Conservation (phyloP, 2,797 vertebrate genomes). For the Coccyzus lansbergi region DNA sequence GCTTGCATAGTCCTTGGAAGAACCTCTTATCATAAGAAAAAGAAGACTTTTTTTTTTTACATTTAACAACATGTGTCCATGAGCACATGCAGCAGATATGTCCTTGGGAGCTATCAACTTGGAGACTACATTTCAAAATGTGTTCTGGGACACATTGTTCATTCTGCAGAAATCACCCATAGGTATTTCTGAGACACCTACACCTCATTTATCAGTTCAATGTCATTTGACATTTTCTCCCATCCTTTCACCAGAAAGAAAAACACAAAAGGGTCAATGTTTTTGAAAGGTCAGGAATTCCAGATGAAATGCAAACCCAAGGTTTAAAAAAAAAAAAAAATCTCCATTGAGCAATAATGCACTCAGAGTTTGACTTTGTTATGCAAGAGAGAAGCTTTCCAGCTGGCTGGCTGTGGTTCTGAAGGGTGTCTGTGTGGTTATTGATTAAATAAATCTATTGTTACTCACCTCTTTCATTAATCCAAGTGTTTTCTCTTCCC, state of each 20-base stretch:
- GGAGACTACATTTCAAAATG: background rate
- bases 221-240: constrained; percentile 31
- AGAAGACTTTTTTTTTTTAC: background rate
- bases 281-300: constrained; percentile 59
- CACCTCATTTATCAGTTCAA: background rate
- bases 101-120: background rate
- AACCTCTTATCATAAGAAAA: background rate
- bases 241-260: background rate
- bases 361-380: constrained; percentile 59
- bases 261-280: constrained; percentile 29
- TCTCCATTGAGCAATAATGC: constrained; percentile 53
- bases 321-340: constrained; percentile 1
- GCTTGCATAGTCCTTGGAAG: background rate
- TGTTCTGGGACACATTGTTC: background rate
- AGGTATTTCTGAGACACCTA: constrained; percentile 4
- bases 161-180: background rate
- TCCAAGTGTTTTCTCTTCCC: constrained; percentile 43
- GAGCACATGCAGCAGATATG: background rate
- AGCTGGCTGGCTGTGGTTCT: constrained; percentile 49
- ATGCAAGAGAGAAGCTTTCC: constrained; percentile 66
- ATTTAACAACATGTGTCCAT: background rate
- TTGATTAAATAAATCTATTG: constrained; percentile 68
- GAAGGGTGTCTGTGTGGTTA: constrained; percentile 55
- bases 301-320: constrained; percentile 50
- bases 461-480: constrained; percentile 65